phyloP scores from a whole-genome alignment of 2,113 vertebrate genomes.

The Xiphophorus maculatus region DNA sequence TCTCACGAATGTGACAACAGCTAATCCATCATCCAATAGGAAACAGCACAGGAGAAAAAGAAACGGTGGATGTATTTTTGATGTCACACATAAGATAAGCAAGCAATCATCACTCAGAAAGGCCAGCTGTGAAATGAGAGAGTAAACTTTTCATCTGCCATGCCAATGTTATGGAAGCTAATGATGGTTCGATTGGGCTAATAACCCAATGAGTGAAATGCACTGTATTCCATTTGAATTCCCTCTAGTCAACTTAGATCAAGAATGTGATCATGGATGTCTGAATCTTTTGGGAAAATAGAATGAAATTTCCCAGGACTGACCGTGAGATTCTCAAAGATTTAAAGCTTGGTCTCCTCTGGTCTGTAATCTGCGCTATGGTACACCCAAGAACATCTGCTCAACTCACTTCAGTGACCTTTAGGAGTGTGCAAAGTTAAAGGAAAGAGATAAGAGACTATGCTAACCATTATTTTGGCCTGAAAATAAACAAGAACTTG shows the following conservation, averaged over 20 bases:
- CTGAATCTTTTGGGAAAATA: background rate
- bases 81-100: background rate
- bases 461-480: background rate
- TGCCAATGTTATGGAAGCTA: constrained; percentile 21
- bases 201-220: constrained; percentile 30
- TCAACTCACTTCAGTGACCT: background rate
- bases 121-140: constrained; percentile 3
- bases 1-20: background rate
- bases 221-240: constrained; percentile 9
- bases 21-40: background rate
- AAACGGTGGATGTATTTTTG: background rate
- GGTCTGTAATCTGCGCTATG: background rate
- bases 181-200: constrained; percentile 37
- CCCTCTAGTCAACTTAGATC: constrained; percentile 5
- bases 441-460: background rate
- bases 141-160: background rate
- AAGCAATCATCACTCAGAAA: background rate
- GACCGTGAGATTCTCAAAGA: background rate
- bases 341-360: background rate
- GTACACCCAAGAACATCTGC: background rate
- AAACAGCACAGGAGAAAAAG: background rate
- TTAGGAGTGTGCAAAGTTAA: background rate
- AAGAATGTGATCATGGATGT: constrained; percentile 33
- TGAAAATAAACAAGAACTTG: constrained; percentile 9
- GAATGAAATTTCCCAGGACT: background rate